These are phyloP conservation scores for Xiphophorus birchmanni DNA, from an alignment of 2,797 vertebrate genomes.

Conservation along the genomic window DNA sequence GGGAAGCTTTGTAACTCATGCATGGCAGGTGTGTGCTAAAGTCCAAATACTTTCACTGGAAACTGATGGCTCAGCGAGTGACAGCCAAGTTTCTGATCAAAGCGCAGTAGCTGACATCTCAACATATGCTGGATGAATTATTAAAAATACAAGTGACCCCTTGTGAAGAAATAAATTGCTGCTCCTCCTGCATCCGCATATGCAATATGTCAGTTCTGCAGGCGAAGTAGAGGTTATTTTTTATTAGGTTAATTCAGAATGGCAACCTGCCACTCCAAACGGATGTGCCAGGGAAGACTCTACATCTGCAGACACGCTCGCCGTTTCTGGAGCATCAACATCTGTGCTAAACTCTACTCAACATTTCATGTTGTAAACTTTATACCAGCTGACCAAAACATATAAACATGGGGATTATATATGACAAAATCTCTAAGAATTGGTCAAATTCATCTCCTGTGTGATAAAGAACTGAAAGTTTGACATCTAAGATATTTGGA, in stretches of 20 bases:
- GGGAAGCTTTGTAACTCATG: conserved; percentile 35
- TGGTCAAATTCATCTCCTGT: neutral
- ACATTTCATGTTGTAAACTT: neutral
- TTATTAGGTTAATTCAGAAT: conserved; percentile 74
- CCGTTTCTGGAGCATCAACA: conserved; percentile 1
- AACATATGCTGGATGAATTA: conserved; percentile 84
- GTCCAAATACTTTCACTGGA: conserved; percentile 65
- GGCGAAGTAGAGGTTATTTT: conserved; percentile 74
- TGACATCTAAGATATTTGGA: neutral
- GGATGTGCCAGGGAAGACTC: conserved; percentile 53
- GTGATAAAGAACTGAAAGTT: neutral
- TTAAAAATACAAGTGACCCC: conserved; percentile 84
- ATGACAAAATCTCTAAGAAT: neutral
- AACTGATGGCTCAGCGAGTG: conserved; percentile 74
- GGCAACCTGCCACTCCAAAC: conserved; percentile 68
- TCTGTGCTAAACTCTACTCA: neutral
- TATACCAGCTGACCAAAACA: neutral
- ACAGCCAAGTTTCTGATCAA: conserved; percentile 80
- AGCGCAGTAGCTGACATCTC: conserved; percentile 77
- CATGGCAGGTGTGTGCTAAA: conserved; percentile 59
- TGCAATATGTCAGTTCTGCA: conserved; percentile 71
- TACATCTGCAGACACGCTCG: conserved; percentile 50
- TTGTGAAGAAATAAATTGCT: conserved; percentile 80
- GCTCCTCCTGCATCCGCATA: conserved; percentile 71
- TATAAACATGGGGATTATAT: neutral